Conservation (phyloP, 2,113 vertebrate genomes). For the Chaetops frenatus region DNA sequence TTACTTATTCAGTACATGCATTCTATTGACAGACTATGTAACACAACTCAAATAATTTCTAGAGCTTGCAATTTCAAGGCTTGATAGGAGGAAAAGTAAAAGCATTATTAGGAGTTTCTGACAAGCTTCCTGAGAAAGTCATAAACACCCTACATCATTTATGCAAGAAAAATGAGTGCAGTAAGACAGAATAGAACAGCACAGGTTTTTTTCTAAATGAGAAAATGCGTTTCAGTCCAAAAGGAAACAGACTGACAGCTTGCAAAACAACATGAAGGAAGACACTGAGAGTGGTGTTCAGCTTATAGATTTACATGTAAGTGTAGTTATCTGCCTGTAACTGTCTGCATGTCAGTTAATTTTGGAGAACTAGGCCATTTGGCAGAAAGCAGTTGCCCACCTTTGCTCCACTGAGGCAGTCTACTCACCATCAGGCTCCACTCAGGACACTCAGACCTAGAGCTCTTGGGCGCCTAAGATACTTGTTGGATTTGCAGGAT, state of each 20-base stretch:
- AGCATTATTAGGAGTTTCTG: background rate
- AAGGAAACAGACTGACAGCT: background rate
- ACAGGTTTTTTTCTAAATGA: background rate
- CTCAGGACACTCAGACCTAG: background rate
- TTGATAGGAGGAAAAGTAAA: background rate
- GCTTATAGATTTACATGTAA: background rate
- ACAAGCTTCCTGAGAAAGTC: background rate
- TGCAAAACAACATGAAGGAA: background rate
- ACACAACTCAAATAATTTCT: background rate
- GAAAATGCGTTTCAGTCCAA: background rate
- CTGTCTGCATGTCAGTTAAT: background rate
- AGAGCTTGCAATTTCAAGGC: background rate
- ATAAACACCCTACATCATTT: background rate
- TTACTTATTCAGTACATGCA: background rate
- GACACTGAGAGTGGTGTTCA: background rate
- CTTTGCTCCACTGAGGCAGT: background rate
- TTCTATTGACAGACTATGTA: background rate
- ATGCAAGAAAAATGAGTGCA: background rate
- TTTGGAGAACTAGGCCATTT: background rate
- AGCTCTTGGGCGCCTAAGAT: background rate
- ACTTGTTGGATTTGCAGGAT: background rate
- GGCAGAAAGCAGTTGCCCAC: background rate
- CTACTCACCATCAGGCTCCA: background rate
- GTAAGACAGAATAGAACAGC: background rate
- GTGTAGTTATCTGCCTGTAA: background rate